Conservation (phyloP, 2,888 invertebrate species). For the Gibbula magus region DNA sequence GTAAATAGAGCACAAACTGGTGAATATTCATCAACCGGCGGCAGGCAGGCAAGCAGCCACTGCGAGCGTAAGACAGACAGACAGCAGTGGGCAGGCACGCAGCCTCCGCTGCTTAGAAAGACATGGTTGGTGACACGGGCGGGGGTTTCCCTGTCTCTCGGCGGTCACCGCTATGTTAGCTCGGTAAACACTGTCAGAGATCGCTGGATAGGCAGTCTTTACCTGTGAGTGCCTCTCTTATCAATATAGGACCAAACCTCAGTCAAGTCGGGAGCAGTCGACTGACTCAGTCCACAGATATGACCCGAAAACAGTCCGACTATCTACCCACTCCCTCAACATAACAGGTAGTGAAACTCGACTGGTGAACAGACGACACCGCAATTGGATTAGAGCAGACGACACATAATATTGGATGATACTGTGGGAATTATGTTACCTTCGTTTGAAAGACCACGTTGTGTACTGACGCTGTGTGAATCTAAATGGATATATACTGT, state of each 20-base stretch:
- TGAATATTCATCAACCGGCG: conserved; percentile 7
- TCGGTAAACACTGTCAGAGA: not conserved
- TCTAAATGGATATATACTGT: not conserved
- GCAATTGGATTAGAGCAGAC: no score
- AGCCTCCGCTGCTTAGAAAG: no score
- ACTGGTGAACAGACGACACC: not conserved
- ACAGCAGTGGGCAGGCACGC: no score
- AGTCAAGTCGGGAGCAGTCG: not conserved
- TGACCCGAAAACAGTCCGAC: not conserved
- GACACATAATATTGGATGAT: not conserved
- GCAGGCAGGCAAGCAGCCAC: not conserved
- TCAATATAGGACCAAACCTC: conserved; percentile 10
- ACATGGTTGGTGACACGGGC: not conserved
- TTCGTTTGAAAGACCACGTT: not conserved
- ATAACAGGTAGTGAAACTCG: not conserved
- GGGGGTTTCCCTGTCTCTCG: not conserved
- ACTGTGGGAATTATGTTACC: not conserved
- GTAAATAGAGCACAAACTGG: not conserved
- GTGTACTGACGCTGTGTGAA: not conserved
- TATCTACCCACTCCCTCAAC: not conserved
- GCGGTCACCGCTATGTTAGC: not conserved
- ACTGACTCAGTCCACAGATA: not conserved
- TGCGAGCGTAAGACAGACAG: no score
- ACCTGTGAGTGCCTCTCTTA: not conserved
- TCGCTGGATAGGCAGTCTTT: not conserved